Conservation (phyloP, 2,888 invertebrate species). For the Candidula unifasciata region DNA sequence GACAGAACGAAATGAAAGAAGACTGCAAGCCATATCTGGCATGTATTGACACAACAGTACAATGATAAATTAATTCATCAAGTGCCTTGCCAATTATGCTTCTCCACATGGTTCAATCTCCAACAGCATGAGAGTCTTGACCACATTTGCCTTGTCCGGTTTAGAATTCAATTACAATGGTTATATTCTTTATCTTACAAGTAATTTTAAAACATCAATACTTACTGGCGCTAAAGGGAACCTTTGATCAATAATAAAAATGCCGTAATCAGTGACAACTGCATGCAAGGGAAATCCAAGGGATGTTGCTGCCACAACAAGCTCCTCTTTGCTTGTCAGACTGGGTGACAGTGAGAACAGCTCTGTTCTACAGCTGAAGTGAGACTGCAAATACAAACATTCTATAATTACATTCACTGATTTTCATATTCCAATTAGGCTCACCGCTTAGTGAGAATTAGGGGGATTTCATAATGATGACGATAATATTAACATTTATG, state of each 20-base stretch:
- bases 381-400: constrained; percentile 50
- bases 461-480: too few species aligned
- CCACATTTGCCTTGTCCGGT: background rate
- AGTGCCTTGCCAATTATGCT: too few species aligned
- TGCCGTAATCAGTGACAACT: constrained; percentile 65
- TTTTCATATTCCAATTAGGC: too few species aligned
- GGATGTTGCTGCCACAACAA: constrained; percentile 58
- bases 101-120: too few species aligned
- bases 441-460: too few species aligned
- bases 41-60: too few species aligned
- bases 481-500: too few species aligned
- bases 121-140: too few species aligned
- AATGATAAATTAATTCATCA: too few species aligned
- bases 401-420: too few species aligned
- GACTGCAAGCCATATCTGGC: too few species aligned
- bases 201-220: background rate
- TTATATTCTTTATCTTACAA: background rate
- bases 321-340: constrained; percentile 59
- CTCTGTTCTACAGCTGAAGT: constrained; percentile 55
- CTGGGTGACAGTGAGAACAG: constrained; percentile 64
- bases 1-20: too few species aligned
- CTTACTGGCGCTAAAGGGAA: constrained; percentile 66
- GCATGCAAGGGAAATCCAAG: constrained; percentile 59
- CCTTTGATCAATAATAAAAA: constrained; percentile 68
- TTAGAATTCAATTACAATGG: background rate